Evolutionary conservation across 2,888 invertebrate genomes (phyloP).

Genomic region (Melieria picta): DNA sequence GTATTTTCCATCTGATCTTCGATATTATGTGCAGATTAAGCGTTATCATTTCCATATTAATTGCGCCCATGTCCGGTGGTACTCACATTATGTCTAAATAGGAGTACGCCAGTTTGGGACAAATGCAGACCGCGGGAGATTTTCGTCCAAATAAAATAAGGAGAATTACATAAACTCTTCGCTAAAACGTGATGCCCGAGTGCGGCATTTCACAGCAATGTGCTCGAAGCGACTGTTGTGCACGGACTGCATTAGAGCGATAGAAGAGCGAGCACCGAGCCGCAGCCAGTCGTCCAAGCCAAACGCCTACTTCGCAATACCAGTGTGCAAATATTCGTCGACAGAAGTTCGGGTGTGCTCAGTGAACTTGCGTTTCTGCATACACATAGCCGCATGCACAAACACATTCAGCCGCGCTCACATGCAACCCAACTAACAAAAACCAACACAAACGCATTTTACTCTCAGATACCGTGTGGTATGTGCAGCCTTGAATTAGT

Average conservation of each 20-base stretch:
- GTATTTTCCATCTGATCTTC: too few species aligned
- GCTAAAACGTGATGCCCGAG: neutral
- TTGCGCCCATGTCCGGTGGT: too few species aligned
- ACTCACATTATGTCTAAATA: too few species aligned
- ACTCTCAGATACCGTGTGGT: conserved; percentile 58
- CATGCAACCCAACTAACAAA: conserved; percentile 25
- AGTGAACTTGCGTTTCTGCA: conserved; percentile 55
- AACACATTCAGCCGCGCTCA: conserved; percentile 6
- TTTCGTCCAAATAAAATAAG: too few species aligned
- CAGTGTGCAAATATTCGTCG: neutral
- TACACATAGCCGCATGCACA: neutral
- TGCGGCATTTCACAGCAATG: conserved; percentile 4
- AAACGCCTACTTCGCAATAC: neutral
- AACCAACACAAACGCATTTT: conserved; percentile 38
- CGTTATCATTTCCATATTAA: too few species aligned
- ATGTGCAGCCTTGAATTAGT: conserved; percentile 68
- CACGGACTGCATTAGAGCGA: conserved; percentile 21
- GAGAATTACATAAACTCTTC: too few species aligned
- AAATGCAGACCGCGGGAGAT: too few species aligned
- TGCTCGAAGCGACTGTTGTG: conserved; percentile 19
- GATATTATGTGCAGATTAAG: too few species aligned
- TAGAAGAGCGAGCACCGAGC: conserved; percentile 16
- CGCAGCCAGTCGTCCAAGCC: neutral
- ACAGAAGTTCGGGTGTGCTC: conserved; percentile 30
- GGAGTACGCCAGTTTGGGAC: too few species aligned